phyloP scores from a whole-genome alignment of 92 coral and sea anemone genomes.

The Desmophyllum pertusum region DNA sequence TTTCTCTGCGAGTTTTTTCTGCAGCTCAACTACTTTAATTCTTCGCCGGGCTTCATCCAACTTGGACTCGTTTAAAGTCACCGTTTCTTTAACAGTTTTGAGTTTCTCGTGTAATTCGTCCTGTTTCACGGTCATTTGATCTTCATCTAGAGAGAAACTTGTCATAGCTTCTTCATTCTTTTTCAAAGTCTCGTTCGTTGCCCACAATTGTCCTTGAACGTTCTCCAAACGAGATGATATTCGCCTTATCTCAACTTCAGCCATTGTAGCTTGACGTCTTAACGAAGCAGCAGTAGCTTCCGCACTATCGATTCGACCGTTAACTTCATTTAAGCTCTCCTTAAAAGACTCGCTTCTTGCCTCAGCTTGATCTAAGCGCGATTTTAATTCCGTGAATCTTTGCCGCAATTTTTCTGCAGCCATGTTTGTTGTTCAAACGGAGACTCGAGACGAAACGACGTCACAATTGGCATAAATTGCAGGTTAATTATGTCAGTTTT shows the following conservation, averaged over 20 bases:
- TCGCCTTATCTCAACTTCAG: slow-evolving; percentile 33
- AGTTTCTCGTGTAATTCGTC: slow-evolving; percentile 32
- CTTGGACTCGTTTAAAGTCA: slow-evolving; percentile 17
- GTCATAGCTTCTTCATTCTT: slow-evolving; percentile 35
- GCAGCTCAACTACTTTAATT: slow-evolving; percentile 36
- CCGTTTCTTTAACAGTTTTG: slow-evolving; percentile 27
- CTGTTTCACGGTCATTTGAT: slow-evolving; percentile 12
- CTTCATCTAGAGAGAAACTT: slow-evolving; percentile 22
- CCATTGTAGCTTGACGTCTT: slow-evolving; percentile 19
- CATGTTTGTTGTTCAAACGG: slow-evolving; percentile 4
- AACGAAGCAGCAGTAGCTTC: slow-evolving; percentile 23
- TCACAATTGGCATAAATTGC: slow-evolving; percentile 23
- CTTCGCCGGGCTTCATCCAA: slow-evolving; percentile 20
- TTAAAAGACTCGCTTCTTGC: slow-evolving; percentile 36
- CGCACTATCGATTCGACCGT: slow-evolving; percentile 29
- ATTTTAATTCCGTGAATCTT: slow-evolving; percentile 22
- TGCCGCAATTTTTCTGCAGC: slow-evolving; percentile 37
- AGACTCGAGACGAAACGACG: slow-evolving; percentile 2
- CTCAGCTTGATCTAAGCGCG: slow-evolving; percentile 38
- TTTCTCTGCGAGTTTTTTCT: slow-evolving; percentile 44
- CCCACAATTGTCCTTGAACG: slow-evolving; percentile 17
- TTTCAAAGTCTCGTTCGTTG: slow-evolving; percentile 22
- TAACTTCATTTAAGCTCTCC: slow-evolving; percentile 32
- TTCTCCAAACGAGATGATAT: slow-evolving; percentile 32
- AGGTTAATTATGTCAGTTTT: not conserved